phyloP scores from a whole-genome alignment of 2,113 vertebrate genomes.

The Mustela nigripes region DNA sequence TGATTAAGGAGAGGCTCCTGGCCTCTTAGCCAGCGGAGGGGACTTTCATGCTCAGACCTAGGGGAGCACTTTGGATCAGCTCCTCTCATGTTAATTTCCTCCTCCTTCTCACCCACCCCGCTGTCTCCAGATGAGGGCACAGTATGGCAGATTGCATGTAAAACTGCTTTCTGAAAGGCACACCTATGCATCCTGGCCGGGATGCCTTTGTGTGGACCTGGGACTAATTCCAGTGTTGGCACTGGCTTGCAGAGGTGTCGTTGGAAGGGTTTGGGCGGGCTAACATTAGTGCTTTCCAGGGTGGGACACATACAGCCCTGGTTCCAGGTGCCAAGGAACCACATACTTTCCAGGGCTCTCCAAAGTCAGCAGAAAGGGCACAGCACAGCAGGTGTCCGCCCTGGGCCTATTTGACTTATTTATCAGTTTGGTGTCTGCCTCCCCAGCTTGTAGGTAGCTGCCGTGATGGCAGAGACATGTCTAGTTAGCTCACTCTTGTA shows the following conservation, averaged over 20 bases:
- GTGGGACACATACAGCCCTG: fast-evolving
- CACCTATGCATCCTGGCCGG: neutral
- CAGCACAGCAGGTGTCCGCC: neutral
- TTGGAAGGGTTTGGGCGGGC: neutral
- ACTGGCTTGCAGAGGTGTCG: neutral
- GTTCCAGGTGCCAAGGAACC: neutral
- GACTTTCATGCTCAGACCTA: neutral
- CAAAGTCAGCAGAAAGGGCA: neutral
- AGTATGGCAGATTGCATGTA: neutral
- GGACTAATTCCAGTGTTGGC: neutral
- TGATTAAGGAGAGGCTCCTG: neutral
- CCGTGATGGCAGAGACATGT: neutral
- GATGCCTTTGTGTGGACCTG: neutral
- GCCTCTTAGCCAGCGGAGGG: neutral
- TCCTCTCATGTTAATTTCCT: neutral
- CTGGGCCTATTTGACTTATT: neutral
- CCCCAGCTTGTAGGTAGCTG: neutral
- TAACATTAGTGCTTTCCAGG: neutral
- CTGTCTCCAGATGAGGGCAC: neutral
- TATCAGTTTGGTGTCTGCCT: neutral
- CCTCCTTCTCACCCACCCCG: neutral
- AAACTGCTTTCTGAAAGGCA: conserved; percentile 52
- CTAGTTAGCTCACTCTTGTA: neutral
- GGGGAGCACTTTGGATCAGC: neutral
- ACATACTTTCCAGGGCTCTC: neutral